Conservation (phyloP, 2,888 invertebrate species). For the Phoenoteleia sp. region DNA sequence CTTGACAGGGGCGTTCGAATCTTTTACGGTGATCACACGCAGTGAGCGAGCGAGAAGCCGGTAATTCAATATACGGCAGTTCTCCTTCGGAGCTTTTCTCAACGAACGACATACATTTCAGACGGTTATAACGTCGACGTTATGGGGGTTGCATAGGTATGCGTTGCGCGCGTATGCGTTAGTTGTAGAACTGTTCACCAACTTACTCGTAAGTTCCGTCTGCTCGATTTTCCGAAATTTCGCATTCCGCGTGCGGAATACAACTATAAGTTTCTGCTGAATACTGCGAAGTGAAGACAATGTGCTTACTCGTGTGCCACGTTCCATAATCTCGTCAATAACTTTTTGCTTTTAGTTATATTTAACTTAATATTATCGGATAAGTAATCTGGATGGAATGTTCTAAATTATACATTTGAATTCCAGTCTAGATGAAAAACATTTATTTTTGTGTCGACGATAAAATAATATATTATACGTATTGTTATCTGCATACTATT, state of each 20-base stretch:
- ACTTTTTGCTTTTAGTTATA: constrained; percentile 59
- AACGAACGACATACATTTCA: constrained; percentile 70
- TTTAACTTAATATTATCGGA: constrained; percentile 41
- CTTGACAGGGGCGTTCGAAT: constrained; percentile 56
- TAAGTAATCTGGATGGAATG: constrained; percentile 15
- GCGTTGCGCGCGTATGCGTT: constrained; percentile 63
- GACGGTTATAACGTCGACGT: constrained; percentile 67
- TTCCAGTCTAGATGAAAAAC: no score
- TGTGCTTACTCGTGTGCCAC: constrained; percentile 57
- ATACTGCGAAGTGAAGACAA: constrained; percentile 61
- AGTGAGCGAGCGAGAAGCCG: constrained; percentile 47
- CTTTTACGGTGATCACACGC: constrained; percentile 65
- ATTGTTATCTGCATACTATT: no score
- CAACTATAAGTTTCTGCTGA: constrained; percentile 71
- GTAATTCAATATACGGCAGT: constrained; percentile 75
- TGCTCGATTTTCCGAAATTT: constrained; percentile 78
- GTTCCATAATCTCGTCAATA: constrained; percentile 64
- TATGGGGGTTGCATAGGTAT: constrained; percentile 60
- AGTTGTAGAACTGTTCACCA: constrained; percentile 68
- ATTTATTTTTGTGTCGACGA: no score
- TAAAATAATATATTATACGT: no score
- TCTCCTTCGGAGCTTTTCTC: constrained; percentile 60
- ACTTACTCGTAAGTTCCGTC: constrained; percentile 62
- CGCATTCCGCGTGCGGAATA: constrained; percentile 78
- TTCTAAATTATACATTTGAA: no score